Conservation (phyloP, 2,888 invertebrate genomes). For the Calameuta filiformis region DNA sequence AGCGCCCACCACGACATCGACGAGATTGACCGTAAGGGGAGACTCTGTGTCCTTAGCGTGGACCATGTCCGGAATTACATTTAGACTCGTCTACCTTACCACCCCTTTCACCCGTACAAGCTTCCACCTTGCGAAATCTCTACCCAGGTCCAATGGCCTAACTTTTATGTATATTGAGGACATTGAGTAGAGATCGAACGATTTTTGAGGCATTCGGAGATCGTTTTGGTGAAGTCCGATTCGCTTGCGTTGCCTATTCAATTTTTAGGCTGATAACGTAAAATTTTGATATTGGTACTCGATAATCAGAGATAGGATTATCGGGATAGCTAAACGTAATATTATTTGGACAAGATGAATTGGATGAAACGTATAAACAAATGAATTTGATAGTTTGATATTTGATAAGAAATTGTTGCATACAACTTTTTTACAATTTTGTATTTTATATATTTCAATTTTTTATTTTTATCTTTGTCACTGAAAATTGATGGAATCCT, state of each 20-base stretch:
- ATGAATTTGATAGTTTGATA: not conserved
- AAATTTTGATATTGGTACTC: too few species aligned
- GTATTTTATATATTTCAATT: not conserved
- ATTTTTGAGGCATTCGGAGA: not conserved
- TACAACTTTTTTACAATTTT: not conserved
- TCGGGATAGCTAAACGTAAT: too few species aligned
- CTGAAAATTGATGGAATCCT: not conserved
- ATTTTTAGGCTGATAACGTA: not conserved
- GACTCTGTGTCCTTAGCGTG: slow-evolving; percentile 1
- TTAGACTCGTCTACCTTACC: not conserved
- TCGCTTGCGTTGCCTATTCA: not conserved
- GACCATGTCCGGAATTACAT: not conserved
- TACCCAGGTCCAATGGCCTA: not conserved
- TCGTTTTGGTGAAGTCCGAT: not conserved
- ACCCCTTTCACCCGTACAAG: not conserved
- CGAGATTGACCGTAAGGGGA: slow-evolving; percentile 45
- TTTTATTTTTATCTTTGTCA: not conserved
- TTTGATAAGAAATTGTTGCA: too few species aligned
- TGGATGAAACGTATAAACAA: not conserved
- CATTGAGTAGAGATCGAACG: not conserved
- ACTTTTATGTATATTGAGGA: not conserved
- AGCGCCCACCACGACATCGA: slow-evolving; percentile 38
- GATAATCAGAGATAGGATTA: too few species aligned
- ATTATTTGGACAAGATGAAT: too few species aligned
- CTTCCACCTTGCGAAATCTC: not conserved